Base-by-base conservation (phyloP, 2,113 vertebrate genomes). In the Bufo bufo region DNA sequence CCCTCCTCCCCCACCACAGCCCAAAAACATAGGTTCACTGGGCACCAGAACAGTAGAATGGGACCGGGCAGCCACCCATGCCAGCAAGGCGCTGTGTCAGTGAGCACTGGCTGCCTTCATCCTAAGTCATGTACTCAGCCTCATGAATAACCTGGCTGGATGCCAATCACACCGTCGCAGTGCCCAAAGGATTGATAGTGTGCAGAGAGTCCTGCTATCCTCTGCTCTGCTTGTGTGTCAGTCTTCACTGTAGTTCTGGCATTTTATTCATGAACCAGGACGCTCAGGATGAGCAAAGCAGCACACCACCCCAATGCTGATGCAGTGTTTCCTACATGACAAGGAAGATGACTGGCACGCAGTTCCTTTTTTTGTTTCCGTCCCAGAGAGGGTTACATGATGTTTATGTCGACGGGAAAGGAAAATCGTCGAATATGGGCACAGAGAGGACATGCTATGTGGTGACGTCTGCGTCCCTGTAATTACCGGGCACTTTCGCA, bases 231-330 rank as follows among this genome's bases (percentile, higher is more conserved):
- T 52, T 52, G 52, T 52, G 52, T 0, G 3, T 11, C 33, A n/a
- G 33, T 33, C 33, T 33, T 1, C 33, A 33, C 33, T 33, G 1
- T 33, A 33, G 33, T 33, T 33, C 33, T 33, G 43, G 71, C 6
- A 74, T 74, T 74, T 3, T 74, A 74, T 49, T 74, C 71, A 74
- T 47, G 13, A 75, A 75, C 71, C 72, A 75, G 72, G 47, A 75
- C 3, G 45, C 72, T 49, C 45, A 75, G 47, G 47, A 23, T 50
- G 47, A 50, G 19, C 14, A 47, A 49, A 16, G 16, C 59, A 61
- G 16, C 17, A 19, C 33, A 33, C 33, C 33, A 33, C 33, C 56
- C 2, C 4, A 13, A 65, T 65, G 19, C 6, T 20, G 17, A 63
- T 63, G 17, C 4, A 63, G 1, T 17, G 61, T 66, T n/a, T 66